phyloP scores from a whole-genome alignment of 2,113 vertebrate genomes.

The Callocephalon fimbriatum region DNA sequence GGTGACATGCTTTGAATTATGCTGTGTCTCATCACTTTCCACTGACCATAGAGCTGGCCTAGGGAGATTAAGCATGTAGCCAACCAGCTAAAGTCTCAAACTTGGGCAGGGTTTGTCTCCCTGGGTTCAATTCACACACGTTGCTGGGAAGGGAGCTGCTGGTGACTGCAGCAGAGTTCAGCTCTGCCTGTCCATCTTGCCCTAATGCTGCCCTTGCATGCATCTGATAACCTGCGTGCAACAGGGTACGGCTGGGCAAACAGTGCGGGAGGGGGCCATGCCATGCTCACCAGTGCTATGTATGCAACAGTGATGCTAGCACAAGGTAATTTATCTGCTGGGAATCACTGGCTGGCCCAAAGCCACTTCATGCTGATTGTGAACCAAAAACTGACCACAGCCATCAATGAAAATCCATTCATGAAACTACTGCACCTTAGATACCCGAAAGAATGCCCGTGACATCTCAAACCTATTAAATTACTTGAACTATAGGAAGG shows the following conservation, averaged over 20 bases:
- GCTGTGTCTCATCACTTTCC: neutral
- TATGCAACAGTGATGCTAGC: neutral
- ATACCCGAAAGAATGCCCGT: neutral
- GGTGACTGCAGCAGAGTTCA: neutral
- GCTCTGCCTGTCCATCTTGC: neutral
- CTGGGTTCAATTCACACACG: rapidly evolving
- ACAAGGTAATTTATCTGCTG: neutral
- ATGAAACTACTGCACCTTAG: neutral
- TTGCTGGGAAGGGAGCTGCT: neutral
- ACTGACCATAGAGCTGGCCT: neutral
- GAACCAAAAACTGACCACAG: neutral
- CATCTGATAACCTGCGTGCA: neutral
- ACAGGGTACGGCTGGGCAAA: neutral
- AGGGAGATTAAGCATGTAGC: neutral
- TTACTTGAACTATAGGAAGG: neutral
- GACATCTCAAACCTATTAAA: neutral
- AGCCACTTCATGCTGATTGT: neutral
- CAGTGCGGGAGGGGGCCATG: rapidly evolving
- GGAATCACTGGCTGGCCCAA: neutral
- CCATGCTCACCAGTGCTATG: rapidly evolving
- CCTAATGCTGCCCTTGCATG: neutral
- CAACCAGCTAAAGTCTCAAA: neutral
- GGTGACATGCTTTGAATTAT: neutral
- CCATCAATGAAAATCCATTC: neutral
- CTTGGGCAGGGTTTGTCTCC: no score